These are phyloP conservation scores for Apostichopus parvimensis DNA, from an alignment of 35 echinoderm and acorn worm species.

Conservation along the genomic window DNA sequence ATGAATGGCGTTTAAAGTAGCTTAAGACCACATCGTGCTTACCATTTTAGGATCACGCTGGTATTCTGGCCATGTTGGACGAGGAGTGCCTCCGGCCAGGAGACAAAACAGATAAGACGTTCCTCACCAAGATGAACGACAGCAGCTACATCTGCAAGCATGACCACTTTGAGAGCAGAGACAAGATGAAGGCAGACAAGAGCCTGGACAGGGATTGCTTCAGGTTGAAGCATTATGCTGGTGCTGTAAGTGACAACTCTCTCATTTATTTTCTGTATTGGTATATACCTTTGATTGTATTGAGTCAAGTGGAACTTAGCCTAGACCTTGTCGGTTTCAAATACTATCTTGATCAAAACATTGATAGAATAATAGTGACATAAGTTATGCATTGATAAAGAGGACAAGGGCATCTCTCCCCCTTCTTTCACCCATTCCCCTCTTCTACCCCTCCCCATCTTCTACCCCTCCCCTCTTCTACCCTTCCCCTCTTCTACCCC, in stretches of 20 bases:
- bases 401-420: no score
- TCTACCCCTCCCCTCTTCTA: no score
- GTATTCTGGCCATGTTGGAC: conserved; percentile 97
- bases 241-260: conserved; percentile 76
- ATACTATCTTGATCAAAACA: no score
- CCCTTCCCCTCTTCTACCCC: no score
- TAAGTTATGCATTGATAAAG: no score
- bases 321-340: not conserved
- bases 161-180: conserved; percentile 90
- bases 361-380: no score
- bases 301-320: not conserved
- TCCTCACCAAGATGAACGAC: conserved; percentile 86
- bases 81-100: conserved; percentile 96
- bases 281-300: no score
- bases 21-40: not conserved
- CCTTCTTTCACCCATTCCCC: no score
- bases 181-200: conserved; percentile 94
- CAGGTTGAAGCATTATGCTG: conserved; percentile 95
- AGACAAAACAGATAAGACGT: conserved; percentile 79
- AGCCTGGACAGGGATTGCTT: conserved; percentile 80
- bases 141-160: conserved; percentile 72
- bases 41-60: conserved; percentile 69
- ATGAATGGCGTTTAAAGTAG: no score
- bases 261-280: no score
- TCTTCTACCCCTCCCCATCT: no score